A percentile compares a stretch with the other conserved stretches of the same genome.
Conservation (phyloP, 2,888 invertebrate genomes). For the Heliconius sara region DNA sequence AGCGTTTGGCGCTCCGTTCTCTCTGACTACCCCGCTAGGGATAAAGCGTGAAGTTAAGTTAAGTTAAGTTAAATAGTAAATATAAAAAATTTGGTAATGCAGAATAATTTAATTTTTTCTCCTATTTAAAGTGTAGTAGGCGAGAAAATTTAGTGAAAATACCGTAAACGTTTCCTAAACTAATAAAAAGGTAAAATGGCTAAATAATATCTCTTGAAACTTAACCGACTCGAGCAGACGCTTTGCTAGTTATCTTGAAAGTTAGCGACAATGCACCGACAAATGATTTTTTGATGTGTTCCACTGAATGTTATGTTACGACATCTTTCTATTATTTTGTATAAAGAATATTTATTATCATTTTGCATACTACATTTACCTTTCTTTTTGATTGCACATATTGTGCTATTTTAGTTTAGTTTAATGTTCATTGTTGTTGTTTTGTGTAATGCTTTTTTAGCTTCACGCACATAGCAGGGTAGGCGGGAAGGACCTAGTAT, state of each 20-base stretch:
- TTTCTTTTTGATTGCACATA: constrained; percentile 11
- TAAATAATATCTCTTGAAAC: too few species aligned
- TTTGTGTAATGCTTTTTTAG: too few species aligned
- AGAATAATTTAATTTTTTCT: too few species aligned
- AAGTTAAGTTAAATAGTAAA: too few species aligned
- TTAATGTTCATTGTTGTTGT: too few species aligned
- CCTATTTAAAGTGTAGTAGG: neutral
- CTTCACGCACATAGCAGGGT: too few species aligned
- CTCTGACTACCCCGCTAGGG: too few species aligned
- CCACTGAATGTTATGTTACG: constrained; percentile 2
- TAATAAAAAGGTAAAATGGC: too few species aligned
- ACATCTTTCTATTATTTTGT: constrained; percentile 9
- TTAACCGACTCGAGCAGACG: constrained; percentile 8
- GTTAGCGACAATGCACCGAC: constrained; percentile 20
- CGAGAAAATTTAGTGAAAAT: neutral
- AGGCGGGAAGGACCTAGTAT: too few species aligned
- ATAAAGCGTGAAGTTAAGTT: too few species aligned
- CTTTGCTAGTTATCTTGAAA: constrained; percentile 35
- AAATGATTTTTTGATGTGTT: constrained; percentile 30
- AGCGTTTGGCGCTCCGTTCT: too few species aligned
- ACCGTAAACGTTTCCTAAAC: neutral
- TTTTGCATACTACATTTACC: constrained; percentile 6
- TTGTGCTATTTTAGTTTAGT: neutral
- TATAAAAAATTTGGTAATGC: too few species aligned
- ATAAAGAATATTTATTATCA: constrained; percentile 13